phyloP scores from a whole-genome alignment of 2,797 vertebrate species.

The Podargus strigoides region DNA sequence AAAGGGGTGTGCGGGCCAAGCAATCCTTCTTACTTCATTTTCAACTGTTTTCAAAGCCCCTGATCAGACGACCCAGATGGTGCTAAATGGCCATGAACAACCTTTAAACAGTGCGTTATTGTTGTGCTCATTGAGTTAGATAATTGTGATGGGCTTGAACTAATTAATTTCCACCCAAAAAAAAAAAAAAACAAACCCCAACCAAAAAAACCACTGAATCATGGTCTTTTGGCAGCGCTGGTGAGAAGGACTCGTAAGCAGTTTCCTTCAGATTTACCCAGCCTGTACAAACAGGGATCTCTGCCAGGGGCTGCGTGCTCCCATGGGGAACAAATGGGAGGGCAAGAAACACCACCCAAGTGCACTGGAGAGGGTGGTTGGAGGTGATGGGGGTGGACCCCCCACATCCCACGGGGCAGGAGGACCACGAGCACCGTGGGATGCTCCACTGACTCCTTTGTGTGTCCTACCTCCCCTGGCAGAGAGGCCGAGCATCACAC shows the following conservation, averaged over 20 bases:
- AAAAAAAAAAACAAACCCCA: background rate
- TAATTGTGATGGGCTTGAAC: constrained; percentile 63
- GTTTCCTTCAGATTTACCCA: background rate
- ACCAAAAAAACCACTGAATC: background rate
- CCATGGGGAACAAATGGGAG: background rate
- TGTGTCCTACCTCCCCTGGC: too few relatives aligned
- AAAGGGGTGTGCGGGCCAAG: background rate
- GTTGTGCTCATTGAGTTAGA: constrained; percentile 47
- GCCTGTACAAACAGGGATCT: background rate
- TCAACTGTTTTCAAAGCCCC: constrained; percentile 46
- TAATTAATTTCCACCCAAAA: constrained; percentile 55
- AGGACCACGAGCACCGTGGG: background rate
- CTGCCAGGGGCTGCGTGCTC: background rate
- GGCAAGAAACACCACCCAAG: accelerated
- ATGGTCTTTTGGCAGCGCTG: constrained; percentile 37
- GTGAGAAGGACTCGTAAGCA: constrained; percentile 38
- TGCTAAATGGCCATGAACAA: constrained; percentile 49
- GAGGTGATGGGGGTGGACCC: accelerated
- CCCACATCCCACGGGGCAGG: accelerated
- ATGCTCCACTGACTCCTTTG: background rate
- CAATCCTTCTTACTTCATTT: constrained; percentile 44
- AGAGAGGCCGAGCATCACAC: too few relatives aligned
- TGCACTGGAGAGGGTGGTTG: accelerated
- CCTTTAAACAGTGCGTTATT: constrained; percentile 55
- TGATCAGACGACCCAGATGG: constrained; percentile 57